Percentiles rank a stretch among this genome's conserved stretches.
Evolutionary conservation across 2,113 vertebrate species (phyloP).

Genomic region (Rhodinocichla rosea): DNA sequence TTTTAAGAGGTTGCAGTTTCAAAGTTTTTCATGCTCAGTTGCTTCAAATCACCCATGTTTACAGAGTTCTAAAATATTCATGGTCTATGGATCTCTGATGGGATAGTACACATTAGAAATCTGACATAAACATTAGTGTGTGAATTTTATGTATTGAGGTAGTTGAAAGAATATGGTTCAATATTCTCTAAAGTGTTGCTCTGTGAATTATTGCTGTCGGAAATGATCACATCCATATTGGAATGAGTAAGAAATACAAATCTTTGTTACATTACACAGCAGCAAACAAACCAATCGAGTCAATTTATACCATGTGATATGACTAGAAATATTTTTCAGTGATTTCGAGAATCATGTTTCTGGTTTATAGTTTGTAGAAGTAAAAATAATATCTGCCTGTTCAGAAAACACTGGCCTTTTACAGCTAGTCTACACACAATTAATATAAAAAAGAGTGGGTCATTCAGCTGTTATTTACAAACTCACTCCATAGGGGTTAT

Average conservation of each 20-base stretch:
- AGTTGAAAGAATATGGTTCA: neutral
- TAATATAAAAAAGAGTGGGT: neutral
- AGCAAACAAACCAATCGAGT: neutral
- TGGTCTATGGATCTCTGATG: neutral
- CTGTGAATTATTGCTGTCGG: neutral
- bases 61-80: neutral
- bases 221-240: neutral
- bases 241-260: slow-evolving; percentile 12
- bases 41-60: neutral
- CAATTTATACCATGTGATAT: neutral
- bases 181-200: neutral
- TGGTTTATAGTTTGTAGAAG: neutral
- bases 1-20: neutral
- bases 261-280: neutral
- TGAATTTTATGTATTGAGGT: neutral
- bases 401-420: neutral
- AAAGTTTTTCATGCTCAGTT: neutral
- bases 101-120: neutral
- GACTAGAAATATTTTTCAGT: neutral
- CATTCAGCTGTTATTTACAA: neutral
- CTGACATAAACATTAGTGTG: neutral
- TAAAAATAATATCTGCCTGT: neutral
- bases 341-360: neutral
- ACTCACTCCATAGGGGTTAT: neutral
- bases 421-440: neutral